Percentiles rank a stretch among this genome's conserved stretches.
Evolutionary conservation across 2,888 invertebrate species (phyloP).

Genomic region (Hermaeophaga mercurialis): DNA sequence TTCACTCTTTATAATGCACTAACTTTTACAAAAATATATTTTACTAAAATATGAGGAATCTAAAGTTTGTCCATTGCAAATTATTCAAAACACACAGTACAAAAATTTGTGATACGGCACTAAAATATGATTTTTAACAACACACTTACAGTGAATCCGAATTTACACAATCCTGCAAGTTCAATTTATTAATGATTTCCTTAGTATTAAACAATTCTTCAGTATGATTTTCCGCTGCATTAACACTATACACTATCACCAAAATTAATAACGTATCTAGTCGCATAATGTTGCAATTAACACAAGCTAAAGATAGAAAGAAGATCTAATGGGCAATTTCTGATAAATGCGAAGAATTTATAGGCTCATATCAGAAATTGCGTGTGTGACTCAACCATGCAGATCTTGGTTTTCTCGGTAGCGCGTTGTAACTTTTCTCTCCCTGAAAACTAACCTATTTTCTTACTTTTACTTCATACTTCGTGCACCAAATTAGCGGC

Average conservation of each 20-base stretch:
- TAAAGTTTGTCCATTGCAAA: no score
- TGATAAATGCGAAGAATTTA: slow-evolving; percentile 31
- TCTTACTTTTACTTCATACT: slow-evolving; percentile 28
- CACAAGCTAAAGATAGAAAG: slow-evolving; percentile 4
- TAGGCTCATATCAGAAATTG: slow-evolving; percentile 33
- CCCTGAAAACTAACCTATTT: slow-evolving; percentile 31
- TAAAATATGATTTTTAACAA: no score
- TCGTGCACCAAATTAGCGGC: neutral
- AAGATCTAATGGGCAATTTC: slow-evolving; percentile 24
- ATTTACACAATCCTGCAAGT: slow-evolving; percentile 10
- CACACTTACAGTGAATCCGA: slow-evolving; percentile 16
- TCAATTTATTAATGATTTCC: neutral
- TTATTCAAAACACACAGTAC: no score
- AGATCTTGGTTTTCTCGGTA: slow-evolving; percentile 26
- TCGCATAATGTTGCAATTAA: slow-evolving; percentile 22
- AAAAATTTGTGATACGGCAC: no score
- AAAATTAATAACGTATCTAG: slow-evolving; percentile 28
- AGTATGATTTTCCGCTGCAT: slow-evolving; percentile 5
- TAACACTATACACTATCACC: slow-evolving; percentile 21
- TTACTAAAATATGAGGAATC: no score
- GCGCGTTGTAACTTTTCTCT: slow-evolving; percentile 27
- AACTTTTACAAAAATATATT: no score
- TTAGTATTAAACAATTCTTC: neutral
- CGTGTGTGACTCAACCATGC: slow-evolving; percentile 35
- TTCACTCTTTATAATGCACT: no score